Evolutionary conservation across 2,888 invertebrate species (phyloP).

Genomic region (Drosophila demipolita): DNA sequence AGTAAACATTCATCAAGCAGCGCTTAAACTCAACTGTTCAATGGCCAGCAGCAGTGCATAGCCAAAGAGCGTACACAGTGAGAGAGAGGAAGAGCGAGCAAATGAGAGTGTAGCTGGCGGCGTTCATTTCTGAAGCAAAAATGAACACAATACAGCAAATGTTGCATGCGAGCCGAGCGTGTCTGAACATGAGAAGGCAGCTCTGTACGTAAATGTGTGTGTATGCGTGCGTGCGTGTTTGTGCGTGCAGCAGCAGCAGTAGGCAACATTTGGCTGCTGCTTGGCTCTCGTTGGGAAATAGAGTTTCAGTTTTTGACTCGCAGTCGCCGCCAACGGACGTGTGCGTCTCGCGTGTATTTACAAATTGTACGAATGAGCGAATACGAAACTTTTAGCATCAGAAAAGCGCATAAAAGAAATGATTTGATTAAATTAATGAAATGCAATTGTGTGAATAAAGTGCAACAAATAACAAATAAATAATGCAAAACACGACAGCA

Average conservation of each 20-base stretch:
- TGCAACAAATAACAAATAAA: slow-evolving; percentile 21
- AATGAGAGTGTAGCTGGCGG: slow-evolving; percentile 41
- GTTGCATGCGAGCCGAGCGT: slow-evolving; percentile 51
- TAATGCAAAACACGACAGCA: slow-evolving; percentile 15
- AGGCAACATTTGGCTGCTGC: slow-evolving; percentile 36
- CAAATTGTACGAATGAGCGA: slow-evolving; percentile 48
- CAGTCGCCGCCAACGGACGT: slow-evolving; percentile 68
- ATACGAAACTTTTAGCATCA: slow-evolving; percentile 63
- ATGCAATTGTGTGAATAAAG: slow-evolving; percentile 26
- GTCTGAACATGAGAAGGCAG: slow-evolving; percentile 44
- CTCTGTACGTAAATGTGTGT: neutral
- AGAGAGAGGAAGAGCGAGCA: slow-evolving; percentile 9
- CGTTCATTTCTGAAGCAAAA: slow-evolving; percentile 49
- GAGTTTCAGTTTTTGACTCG: slow-evolving; percentile 75
- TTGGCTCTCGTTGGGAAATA: slow-evolving; percentile 49
- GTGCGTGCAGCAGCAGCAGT: slow-evolving; percentile 27
- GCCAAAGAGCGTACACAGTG: slow-evolving; percentile 1
- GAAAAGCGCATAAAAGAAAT: slow-evolving; percentile 41
- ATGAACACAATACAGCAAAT: slow-evolving; percentile 43
- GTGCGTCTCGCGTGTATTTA: slow-evolving; percentile 61
- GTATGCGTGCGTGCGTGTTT: slow-evolving; percentile 13
- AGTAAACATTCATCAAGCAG: slow-evolving; percentile 30
- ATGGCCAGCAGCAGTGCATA: slow-evolving; percentile 22
- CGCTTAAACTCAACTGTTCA: slow-evolving; percentile 48
- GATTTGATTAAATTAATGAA: slow-evolving; percentile 29